Conservation (phyloP, 2,797 vertebrate genomes). For the Aotus griseimembra region DNA sequence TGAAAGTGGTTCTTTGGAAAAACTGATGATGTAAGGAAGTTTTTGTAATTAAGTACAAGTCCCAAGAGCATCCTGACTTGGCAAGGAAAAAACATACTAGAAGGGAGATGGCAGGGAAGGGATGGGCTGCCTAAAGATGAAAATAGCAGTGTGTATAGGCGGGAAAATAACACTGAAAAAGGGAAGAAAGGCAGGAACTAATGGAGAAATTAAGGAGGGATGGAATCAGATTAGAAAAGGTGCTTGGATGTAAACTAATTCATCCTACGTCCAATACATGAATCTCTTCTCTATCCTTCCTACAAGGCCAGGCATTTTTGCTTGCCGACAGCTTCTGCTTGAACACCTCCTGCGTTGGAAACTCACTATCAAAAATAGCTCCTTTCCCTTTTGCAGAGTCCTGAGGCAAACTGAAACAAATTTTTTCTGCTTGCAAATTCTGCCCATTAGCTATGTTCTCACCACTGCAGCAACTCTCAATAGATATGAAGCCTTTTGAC, state of each 20-base stretch:
- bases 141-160: neutral
- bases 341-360: neutral
- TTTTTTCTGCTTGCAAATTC: neutral
- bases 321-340: neutral
- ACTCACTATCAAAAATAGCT: neutral
- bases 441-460: neutral
- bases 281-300: neutral
- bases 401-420: neutral
- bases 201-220: neutral
- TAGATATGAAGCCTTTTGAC: neutral
- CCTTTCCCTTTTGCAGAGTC: neutral
- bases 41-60: neutral
- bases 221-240: neutral
- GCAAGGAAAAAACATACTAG: neutral
- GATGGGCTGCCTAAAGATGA: neutral
- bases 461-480: neutral
- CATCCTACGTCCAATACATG: rapidly evolving
- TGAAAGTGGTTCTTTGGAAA: neutral
- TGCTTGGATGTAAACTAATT: neutral
- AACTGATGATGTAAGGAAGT: neutral
- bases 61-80: neutral
- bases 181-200: neutral
- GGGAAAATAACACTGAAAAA: neutral
- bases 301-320: neutral
- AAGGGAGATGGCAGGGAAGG: neutral